Evolutionary conservation across 2,113 vertebrate genomes (phyloP).

Genomic region (Caloenas nicobarica): DNA sequence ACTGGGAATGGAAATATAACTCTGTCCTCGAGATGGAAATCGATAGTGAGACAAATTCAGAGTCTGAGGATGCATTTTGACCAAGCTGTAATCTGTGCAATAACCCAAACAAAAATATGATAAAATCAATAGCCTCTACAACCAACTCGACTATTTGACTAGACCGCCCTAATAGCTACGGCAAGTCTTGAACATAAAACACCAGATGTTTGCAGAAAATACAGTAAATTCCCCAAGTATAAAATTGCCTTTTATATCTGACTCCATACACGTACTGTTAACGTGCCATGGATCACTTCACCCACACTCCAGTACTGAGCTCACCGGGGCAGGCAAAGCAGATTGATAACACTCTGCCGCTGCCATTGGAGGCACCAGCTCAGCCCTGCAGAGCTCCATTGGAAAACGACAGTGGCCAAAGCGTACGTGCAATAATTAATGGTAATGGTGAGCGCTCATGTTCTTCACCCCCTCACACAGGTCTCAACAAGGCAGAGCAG

Average conservation of each 20-base stretch:
- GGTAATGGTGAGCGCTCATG: background rate
- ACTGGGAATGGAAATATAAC: constrained; percentile 88
- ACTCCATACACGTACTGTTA: accelerated
- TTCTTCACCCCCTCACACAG: background rate
- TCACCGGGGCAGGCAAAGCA: background rate
- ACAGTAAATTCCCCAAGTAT: background rate
- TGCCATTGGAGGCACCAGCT: background rate
- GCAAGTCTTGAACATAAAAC: background rate
- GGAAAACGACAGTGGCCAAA: background rate
- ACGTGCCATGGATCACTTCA: background rate
- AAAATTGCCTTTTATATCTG: background rate
- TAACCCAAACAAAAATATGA: background rate
- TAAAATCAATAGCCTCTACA: background rate
- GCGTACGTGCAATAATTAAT: background rate
- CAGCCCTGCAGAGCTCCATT: background rate
- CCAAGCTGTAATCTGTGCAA: constrained; percentile 86
- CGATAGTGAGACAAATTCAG: constrained; percentile 84
- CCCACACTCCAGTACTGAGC: background rate
- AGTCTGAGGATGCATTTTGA: constrained; percentile 78
- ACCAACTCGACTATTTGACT: background rate
- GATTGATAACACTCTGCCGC: background rate
- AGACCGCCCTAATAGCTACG: background rate
- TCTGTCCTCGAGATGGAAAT: constrained; percentile 87
- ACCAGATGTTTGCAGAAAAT: background rate
- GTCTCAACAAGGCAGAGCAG: background rate